A percentile compares a stretch with the other conserved stretches of the same genome.
phyloP scores from a whole-genome alignment of 2,888 invertebrate genomes.

The Yponomeuta cagnagella region DNA sequence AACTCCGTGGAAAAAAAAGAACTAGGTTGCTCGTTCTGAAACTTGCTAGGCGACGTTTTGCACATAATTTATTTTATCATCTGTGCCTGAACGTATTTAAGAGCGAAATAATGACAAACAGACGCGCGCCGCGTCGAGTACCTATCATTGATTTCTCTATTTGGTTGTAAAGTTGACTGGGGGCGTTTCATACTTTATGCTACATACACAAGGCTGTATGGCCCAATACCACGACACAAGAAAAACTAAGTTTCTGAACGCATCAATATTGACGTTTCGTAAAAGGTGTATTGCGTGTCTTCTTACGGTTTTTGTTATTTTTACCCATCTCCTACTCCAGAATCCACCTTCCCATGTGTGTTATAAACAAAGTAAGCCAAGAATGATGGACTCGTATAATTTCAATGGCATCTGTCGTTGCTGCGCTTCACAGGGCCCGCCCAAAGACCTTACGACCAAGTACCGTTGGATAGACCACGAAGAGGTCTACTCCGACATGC shows the following conservation, averaged over 20 bases:
- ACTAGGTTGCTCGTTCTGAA: not conserved
- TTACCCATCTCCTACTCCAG: not conserved
- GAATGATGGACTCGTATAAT: slow-evolving; percentile 46
- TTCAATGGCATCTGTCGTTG: slow-evolving; percentile 60
- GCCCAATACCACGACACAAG: not conserved
- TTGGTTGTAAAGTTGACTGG: no score
- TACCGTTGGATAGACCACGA: slow-evolving; percentile 67
- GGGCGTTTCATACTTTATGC: no score
- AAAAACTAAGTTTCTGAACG: not conserved
- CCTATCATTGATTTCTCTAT: no score
- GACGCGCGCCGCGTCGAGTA: no score
- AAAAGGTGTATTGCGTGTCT: not conserved
- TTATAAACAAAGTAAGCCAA: not conserved
- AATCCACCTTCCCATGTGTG: not conserved
- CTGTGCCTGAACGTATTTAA: not conserved
- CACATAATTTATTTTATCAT: not conserved
- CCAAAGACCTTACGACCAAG: slow-evolving; percentile 52
- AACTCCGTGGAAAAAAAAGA: no score
- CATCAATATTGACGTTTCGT: not conserved
- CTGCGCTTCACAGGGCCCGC: slow-evolving; percentile 62
- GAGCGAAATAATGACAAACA: no score
- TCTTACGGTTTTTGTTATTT: not conserved
- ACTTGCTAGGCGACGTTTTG: not conserved
- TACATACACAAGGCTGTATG: not conserved
- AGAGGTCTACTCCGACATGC: slow-evolving; percentile 62